Evolutionary conservation across 2,797 vertebrate genomes (phyloP).

Genomic region (Basileuterus tristriatus): DNA sequence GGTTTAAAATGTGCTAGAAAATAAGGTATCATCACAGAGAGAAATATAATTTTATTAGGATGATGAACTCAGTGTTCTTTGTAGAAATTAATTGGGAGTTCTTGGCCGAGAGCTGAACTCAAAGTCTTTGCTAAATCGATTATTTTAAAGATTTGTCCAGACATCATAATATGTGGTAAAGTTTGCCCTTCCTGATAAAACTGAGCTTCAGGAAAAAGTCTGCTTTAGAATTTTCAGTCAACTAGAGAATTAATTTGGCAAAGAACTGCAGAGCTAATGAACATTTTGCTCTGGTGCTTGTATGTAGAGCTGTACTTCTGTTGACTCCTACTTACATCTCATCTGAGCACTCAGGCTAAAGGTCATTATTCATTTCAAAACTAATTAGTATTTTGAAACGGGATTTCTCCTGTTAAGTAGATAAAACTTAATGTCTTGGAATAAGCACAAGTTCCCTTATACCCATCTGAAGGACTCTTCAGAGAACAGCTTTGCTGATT

Average conservation of each 20-base stretch:
- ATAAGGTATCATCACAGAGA: neutral
- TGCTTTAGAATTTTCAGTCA: neutral
- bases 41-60: neutral
- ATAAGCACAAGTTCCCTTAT: neutral
- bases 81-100: neutral
- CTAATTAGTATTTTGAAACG: neutral
- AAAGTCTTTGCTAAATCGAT: neutral
- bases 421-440: neutral
- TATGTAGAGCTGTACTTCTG: neutral
- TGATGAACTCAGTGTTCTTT: neutral
- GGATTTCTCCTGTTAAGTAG: neutral
- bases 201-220: neutral
- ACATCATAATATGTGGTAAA: neutral
- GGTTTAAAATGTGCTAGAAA: neutral
- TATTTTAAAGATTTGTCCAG: neutral
- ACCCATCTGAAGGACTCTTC: neutral
- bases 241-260: neutral
- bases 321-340: neutral
- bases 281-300: neutral
- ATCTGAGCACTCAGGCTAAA: slow-evolving; percentile 2
- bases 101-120: neutral
- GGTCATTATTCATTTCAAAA: slow-evolving; percentile 7
- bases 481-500: neutral
- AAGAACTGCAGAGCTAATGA: neutral
- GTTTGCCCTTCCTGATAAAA: neutral